phyloP scores from a whole-genome alignment of 2,888 invertebrate species.

The Drosophila niveifrons region DNA sequence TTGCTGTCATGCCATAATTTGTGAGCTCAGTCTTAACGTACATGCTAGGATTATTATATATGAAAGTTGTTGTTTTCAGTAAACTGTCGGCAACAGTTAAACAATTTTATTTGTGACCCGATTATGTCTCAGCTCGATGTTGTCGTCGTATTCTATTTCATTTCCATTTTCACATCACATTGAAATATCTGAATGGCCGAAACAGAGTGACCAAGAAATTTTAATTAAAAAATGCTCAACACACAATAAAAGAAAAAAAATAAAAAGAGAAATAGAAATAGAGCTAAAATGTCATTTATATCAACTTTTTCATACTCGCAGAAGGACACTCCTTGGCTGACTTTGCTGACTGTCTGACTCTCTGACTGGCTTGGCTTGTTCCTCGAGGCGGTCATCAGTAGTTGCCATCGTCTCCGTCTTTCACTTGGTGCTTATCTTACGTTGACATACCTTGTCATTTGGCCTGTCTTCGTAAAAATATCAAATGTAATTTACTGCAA shows the following conservation, averaged over 20 bases:
- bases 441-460: constrained; percentile 79
- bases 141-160: constrained; percentile 26
- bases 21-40: not conserved
- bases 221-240: constrained; percentile 66
- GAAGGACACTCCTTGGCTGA: constrained; percentile 39
- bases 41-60: not conserved
- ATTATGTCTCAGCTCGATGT: constrained; percentile 19
- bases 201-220: constrained; percentile 47
- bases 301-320: constrained; percentile 49
- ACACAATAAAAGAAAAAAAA: constrained; percentile 3
- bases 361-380: not conserved
- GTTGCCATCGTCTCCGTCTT: constrained; percentile 24
- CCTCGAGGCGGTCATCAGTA: constrained; percentile 16
- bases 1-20: not conserved
- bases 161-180: constrained; percentile 43
- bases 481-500: constrained; percentile 72
- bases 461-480: constrained; percentile 72
- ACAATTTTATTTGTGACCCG: constrained; percentile 20
- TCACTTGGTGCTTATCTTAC: constrained; percentile 70
- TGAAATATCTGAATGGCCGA: constrained; percentile 31
- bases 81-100: constrained; percentile 3
- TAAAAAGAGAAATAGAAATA: constrained; percentile 4
- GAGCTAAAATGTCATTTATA: constrained; percentile 64
- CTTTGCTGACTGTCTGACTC: too few relatives aligned
- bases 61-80: not conserved